A percentile compares a stretch with the other conserved stretches of the same genome.
Conservation (phyloP, 2,113 vertebrate species). For the Zootoca vivipara region DNA sequence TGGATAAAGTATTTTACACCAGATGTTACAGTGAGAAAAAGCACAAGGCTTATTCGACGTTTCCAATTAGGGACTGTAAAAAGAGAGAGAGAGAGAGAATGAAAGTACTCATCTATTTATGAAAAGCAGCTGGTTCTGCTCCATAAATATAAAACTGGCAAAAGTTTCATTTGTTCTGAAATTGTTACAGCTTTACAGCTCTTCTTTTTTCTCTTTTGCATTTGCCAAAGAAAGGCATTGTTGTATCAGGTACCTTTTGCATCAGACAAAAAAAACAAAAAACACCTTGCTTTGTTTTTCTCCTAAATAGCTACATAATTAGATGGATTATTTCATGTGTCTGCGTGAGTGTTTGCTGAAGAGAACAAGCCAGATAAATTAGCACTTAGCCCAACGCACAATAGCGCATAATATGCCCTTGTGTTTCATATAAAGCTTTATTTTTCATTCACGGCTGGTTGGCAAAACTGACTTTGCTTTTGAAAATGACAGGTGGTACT, state of each 20-base stretch:
- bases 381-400: conserved; percentile 85
- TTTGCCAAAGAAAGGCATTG: conserved; percentile 75
- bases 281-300: conserved; percentile 83
- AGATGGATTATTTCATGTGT: conserved; percentile 84
- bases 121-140: conserved; percentile 78
- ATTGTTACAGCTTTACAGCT: conserved; percentile 74
- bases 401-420: conserved; percentile 85
- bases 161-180: conserved; percentile 82
- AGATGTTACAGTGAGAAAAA: conserved; percentile 75
- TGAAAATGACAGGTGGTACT: conserved; percentile 89
- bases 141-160: conserved; percentile 76
- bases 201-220: conserved; percentile 75
- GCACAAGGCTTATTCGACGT: conserved; percentile 74
- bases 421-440: conserved; percentile 85
- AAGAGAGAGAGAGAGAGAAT: conserved; percentile 65
- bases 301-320: conserved; percentile 86
- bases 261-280: conserved; percentile 65
- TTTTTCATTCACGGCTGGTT: conserved; percentile 86
- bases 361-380: conserved; percentile 89
- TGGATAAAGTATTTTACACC: conserved; percentile 72
- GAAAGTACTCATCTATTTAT: conserved; percentile 78
- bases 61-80: conserved; percentile 78
- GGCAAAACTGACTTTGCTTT: conserved; percentile 87
- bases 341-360: conserved; percentile 81
- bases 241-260: conserved; percentile 79